Conservation (phyloP, 2,113 vertebrate genomes). For the Eolophus roseicapilla region DNA sequence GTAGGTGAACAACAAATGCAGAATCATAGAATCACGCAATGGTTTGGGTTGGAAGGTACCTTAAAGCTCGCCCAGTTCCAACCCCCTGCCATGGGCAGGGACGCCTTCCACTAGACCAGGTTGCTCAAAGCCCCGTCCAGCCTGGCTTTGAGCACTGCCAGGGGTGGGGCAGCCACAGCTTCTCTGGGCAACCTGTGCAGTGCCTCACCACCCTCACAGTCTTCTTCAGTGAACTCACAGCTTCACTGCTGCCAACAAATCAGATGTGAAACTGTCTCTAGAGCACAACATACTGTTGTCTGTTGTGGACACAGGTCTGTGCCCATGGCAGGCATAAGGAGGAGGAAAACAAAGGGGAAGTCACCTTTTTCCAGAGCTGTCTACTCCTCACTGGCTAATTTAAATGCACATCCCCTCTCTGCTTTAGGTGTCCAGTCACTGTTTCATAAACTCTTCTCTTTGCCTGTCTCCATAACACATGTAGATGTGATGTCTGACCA, state of each 20-base stretch:
- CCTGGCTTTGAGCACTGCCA: neutral
- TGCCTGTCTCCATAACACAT: neutral
- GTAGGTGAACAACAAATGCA: neutral
- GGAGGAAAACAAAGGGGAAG: neutral
- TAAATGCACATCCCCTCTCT: accelerated
- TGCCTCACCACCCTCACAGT: neutral
- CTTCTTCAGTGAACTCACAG: neutral
- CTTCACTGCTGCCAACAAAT: neutral
- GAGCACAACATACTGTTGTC: neutral
- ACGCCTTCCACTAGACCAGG: neutral
- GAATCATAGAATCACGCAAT: neutral
- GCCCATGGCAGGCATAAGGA: neutral
- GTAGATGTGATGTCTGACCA: neutral
- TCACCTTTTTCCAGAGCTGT: neutral
- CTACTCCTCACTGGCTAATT: neutral
- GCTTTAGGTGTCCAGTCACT: neutral
- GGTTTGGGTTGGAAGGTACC: neutral
- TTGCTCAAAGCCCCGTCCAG: neutral
- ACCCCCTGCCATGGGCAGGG: neutral
- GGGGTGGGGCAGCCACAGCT: neutral
- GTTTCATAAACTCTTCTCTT: neutral
- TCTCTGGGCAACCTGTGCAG: neutral
- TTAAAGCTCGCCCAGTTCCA: neutral
- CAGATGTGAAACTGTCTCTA: accelerated
- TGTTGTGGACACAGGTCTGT: neutral